These are phyloP conservation scores for Pangasius larnaudii DNA, from an alignment of 2,797 vertebrate species.

Conservation along the genomic window DNA sequence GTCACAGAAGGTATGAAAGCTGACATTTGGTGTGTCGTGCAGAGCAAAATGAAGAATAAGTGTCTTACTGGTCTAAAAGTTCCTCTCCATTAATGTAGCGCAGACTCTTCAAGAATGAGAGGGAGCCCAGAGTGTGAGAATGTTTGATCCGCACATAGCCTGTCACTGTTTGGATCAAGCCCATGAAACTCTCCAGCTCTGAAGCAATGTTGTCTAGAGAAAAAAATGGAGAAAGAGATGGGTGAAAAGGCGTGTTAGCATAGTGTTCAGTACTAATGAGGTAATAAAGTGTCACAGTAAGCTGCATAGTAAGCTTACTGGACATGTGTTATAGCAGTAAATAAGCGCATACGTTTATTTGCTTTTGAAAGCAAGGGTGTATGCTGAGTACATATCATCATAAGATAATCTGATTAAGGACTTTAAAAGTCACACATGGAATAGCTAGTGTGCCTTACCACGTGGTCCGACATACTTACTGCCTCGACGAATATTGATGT, in stretches of 20 bases:
- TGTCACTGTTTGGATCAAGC: slow-evolving; percentile 92
- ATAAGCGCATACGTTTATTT: background rate
- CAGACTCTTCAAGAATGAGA: slow-evolving; percentile 95
- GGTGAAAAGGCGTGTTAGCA: slow-evolving; percentile 24
- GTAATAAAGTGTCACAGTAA: background rate
- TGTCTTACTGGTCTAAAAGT: slow-evolving; percentile 87
- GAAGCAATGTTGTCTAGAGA: slow-evolving; percentile 92
- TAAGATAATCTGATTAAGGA: background rate
- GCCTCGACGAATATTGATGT: slow-evolving; percentile 95
- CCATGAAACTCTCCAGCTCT: slow-evolving; percentile 98
- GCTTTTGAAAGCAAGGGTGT: background rate
- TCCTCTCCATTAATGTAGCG: slow-evolving; percentile 91
- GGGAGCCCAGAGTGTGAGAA: slow-evolving; percentile 91
- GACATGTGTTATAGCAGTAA: background rate
- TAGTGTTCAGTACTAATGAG: background rate
- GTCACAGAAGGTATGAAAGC: background rate
- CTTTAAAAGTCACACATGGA: background rate
- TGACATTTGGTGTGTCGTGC: background rate
- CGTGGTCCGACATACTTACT: slow-evolving; percentile 77
- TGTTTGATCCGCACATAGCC: slow-evolving; percentile 96
- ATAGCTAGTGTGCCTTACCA: background rate
- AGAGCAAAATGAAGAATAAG: background rate
- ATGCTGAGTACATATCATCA: background rate
- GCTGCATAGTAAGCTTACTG: background rate
- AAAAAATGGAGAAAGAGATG: slow-evolving; percentile 53